Evolutionary conservation across 2,888 invertebrate species (phyloP), one percentile per base, ranked within the genome.

Genomic region (Myopa tessellatipennis): DNA sequence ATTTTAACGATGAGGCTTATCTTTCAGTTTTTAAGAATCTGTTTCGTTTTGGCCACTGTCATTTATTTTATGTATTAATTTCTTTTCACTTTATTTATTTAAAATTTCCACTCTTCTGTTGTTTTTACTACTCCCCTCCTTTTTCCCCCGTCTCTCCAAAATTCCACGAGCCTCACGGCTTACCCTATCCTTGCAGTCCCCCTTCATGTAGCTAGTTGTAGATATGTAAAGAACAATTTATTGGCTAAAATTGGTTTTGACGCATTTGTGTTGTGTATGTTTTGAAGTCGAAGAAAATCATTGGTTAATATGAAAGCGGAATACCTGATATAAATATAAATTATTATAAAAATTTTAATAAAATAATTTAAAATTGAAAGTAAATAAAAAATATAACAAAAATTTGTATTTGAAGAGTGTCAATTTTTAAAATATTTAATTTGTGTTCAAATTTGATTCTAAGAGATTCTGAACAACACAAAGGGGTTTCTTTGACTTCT

Each of bases 101-200:
- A 12, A n/a, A 12, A 26, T 71, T 50, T 52, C 16, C 7, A 26
- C 68, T 55, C 6, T 63, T 76, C 36, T 65, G 34, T 76, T 75
- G 70, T 71, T 78, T 77, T 67, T 73, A 4, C 70, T 55, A 26
- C 69, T 74, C 38, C 74, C 76, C 76, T 67, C 80, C 52, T 77
- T 75, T 61, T n/a, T 45, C 81, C 85, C 83, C 87, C 77, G 50
- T 85, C 83, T 77, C 83, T 84, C 86, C 72, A 58, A 52, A 79
- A 76, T 4, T 90, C 92, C 92, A 92, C 84, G 86, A 91, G 91
- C 90, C 91, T 83, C 85, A 92, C 91, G 91, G 91, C 91, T 91
- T 91, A 89, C 92, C 92, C 86, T 80, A 18, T 82, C 84, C 89
- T 89, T 85, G 83, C 82, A 84, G 91, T 91, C 91, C 89, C 85